Base-by-base conservation (phyloP, 2,797 vertebrate genomes). In the Hyperoplus lanceolatus region DNA sequence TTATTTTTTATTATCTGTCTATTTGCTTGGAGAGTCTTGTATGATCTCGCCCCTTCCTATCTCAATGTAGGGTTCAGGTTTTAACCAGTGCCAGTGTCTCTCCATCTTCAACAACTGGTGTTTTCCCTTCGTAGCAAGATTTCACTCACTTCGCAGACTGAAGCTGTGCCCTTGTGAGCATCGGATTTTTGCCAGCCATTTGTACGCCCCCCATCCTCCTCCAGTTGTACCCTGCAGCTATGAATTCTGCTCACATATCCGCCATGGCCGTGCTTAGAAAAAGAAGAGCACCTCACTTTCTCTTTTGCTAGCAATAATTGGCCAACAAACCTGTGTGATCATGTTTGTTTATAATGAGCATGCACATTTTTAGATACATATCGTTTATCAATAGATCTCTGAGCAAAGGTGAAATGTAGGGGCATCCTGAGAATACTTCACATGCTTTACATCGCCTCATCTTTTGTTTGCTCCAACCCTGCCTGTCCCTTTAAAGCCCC, bases 291-390 rank as follows among this genome's bases (percentile, higher is more conserved):
- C 70, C 69, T 79, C 53, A 46, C 73, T 82, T 80, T 83, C 66
- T 79, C 54, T 74, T 49, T 75, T 64, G 60, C 69, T 81, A 70
- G 93, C 94, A 94, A 92, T 96, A 95, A 97, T 96, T 96, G 94
- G 93, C 91, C 90, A 94, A 89, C 91, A 92, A 95, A 95, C 93
- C 91, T 95, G 92, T 95, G 92, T 95, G 95, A 95, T 95, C 89
- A 93, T 92, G 95, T 83, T 95, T 92, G 96, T 97, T 96, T 95
- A 96, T 96, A 95, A 96, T 94, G 92, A 96, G 69, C 94, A 94
- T 93, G 94, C 92, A 94, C 92, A 94, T 96, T 94, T 94, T 93
- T 94, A 93, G 95, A 90, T 92, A 91, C 89, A 92, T 88, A 89
- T 87, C 29, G 29, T 29, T 29, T 94, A 94, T 93, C 93, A 93